phyloP scores from a whole-genome alignment of 2,113 vertebrate species.

The Carassius auratus region DNA sequence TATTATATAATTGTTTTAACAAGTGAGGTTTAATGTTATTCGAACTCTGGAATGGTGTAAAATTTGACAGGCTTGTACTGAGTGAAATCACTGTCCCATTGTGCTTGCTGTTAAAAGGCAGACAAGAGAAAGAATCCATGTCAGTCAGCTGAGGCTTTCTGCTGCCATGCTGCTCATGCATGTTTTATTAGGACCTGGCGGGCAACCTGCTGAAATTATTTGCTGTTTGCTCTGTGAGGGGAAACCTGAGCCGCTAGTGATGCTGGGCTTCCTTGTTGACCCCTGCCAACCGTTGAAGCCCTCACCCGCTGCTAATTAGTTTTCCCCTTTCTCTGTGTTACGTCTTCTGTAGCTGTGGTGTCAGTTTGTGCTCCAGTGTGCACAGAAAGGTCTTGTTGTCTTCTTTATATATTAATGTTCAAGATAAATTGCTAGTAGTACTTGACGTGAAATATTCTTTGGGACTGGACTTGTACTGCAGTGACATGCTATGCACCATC shows the following conservation, averaged over 20 bases:
- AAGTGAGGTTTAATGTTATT: background rate
- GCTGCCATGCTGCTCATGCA: constrained; percentile 49
- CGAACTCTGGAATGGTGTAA: background rate
- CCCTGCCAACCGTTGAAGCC: constrained; percentile 66
- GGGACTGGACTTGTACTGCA: too few relatives aligned
- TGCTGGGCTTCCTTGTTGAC: constrained; percentile 63
- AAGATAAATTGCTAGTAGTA: too few relatives aligned
- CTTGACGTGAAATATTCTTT: too few relatives aligned
- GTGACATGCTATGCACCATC: too few relatives aligned
- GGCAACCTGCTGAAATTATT: constrained; percentile 66
- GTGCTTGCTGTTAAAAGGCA: constrained; percentile 46
- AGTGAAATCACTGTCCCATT: constrained; percentile 54
- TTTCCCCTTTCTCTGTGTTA: constrained; percentile 61
- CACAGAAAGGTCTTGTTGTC: background rate
- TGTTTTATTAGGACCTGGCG: constrained; percentile 61
- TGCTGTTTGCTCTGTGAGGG: constrained; percentile 51
- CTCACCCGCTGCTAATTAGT: constrained; percentile 67
- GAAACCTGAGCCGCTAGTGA: constrained; percentile 67
- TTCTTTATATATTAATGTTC: background rate
- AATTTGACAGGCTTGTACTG: constrained; percentile 26
- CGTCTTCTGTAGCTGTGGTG: constrained; percentile 57
- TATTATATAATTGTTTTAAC: background rate
- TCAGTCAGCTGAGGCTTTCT: constrained; percentile 48
- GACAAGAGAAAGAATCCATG: constrained; percentile 51
- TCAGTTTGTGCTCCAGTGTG: too few relatives aligned